Evolutionary conservation across 2,888 invertebrate genomes (phyloP).

Genomic region (Odontothrips loti): DNA sequence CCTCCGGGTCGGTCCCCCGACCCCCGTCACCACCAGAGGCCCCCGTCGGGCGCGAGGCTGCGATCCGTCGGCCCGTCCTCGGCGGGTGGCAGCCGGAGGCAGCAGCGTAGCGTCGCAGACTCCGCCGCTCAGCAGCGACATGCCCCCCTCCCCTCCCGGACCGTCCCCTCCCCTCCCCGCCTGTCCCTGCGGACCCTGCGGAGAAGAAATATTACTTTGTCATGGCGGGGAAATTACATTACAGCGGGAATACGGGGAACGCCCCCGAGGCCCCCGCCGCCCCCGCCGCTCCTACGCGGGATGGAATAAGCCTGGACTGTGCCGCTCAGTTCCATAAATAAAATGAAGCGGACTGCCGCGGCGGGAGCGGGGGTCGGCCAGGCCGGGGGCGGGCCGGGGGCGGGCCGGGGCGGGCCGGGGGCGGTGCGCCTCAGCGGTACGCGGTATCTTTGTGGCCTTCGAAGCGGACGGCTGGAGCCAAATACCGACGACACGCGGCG

Average conservation of each 20-base stretch:
- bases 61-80: too few relatives aligned
- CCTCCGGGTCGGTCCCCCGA: too few relatives aligned
- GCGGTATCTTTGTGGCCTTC: too few relatives aligned
- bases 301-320: constrained; percentile 9
- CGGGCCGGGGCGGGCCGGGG: not conserved
- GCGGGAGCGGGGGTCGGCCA: not conserved
- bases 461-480: too few relatives aligned
- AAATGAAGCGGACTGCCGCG: not conserved
- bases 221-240: constrained; percentile 22
- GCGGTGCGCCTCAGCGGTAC: not conserved
- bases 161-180: not conserved
- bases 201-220: constrained; percentile 26
- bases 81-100: not conserved
- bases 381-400: not conserved
- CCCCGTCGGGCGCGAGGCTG: too few relatives aligned
- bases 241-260: constrained; percentile 1
- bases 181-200: not conserved
- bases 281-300: not conserved
- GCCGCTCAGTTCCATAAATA: constrained; percentile 5
- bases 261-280: not conserved
- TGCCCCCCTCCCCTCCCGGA: not conserved
- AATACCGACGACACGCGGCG: too few relatives aligned
- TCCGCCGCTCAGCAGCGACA: too few relatives aligned
- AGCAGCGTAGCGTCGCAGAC: too few relatives aligned
- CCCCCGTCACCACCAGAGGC: too few relatives aligned